phyloP scores from a whole-genome alignment of 2,113 vertebrate species.

The Microtus richardsoni region DNA sequence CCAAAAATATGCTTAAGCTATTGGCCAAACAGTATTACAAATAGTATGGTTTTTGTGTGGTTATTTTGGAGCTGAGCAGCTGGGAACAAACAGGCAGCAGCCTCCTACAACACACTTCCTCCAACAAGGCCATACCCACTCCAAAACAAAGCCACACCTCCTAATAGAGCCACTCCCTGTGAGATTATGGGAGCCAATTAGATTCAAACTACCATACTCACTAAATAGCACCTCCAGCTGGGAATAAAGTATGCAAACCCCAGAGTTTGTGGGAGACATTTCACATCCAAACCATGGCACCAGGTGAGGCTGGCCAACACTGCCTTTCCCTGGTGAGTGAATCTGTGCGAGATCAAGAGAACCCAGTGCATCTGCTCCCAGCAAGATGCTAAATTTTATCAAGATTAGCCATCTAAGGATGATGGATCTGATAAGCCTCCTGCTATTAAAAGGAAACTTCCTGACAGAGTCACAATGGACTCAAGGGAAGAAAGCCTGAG shows the following conservation, averaged over 20 bases:
- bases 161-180: not conserved
- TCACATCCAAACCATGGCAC: not conserved
- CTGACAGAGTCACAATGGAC: not conserved
- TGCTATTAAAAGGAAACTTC: not conserved
- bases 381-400: not conserved
- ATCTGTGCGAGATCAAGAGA: not conserved
- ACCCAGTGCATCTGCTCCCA: not conserved
- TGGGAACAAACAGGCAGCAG: no score
- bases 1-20: no score
- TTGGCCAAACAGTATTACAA: no score
- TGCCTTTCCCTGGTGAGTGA: not conserved
- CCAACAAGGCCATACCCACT: not conserved
- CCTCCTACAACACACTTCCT: not conserved
- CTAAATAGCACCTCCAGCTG: not conserved
- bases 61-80: no score
- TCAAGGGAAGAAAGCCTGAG: not conserved
- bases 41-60: no score
- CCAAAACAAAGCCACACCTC: not conserved
- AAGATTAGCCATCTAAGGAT: not conserved
- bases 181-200: not conserved
- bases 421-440: not conserved
- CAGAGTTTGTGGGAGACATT: not conserved
- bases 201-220: not conserved
- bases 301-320: not conserved
- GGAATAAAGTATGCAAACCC: not conserved